Evolutionary conservation across 2,797 vertebrate species (phyloP), one percentile per base, ranked within the genome.

Genomic region (Onychomys leucogaster): DNA sequence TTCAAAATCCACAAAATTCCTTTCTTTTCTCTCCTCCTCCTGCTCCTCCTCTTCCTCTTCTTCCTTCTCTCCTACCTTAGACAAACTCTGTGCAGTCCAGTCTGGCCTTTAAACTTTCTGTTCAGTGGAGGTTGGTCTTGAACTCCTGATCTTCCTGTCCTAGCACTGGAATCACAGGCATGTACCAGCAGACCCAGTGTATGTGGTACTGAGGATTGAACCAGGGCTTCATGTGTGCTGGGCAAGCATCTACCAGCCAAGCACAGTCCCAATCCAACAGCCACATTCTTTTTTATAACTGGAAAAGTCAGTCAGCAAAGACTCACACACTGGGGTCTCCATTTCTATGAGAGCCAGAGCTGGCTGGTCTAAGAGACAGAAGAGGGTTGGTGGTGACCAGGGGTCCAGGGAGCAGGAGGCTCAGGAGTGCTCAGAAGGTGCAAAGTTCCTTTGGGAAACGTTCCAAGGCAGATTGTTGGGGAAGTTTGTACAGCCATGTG

Each of bases 311-410:
- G 8, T 52, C 73, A 46, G 27, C 6, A 14, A 76, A 85, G 34
- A 23, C 29, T 0, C 12, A 0, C 0, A 0, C 0, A 0, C 23
- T 7, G 0, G n/a, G 34, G 8, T n/a, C 25, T 63, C 55, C 3
- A 1, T 32, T 37, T 17, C 55, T 55, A 17, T 27, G 19, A 27
- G 23, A 37, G 59, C 88, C 69, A 14, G 80, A 57, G 16, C 0
- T 16, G 55, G 37, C 87, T 46, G 5, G 4, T 8, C 55, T 65
- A 5, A 52, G 57, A 46, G 49, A 43, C 2, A 6, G 73, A 80
- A 21, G 55, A 0, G 52, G 52, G 27, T 10, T 16, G n/a, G 23
- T 9, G 19, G 55, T 21, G 32, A 46, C 77, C 25, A 9, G 76
- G 37, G 46, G 25, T 2, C 17, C 87, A 17, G 11, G 29, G 0